Base-by-base conservation (phyloP, 2,797 vertebrate genomes). In the Chiloscyllium punctatum region DNA sequence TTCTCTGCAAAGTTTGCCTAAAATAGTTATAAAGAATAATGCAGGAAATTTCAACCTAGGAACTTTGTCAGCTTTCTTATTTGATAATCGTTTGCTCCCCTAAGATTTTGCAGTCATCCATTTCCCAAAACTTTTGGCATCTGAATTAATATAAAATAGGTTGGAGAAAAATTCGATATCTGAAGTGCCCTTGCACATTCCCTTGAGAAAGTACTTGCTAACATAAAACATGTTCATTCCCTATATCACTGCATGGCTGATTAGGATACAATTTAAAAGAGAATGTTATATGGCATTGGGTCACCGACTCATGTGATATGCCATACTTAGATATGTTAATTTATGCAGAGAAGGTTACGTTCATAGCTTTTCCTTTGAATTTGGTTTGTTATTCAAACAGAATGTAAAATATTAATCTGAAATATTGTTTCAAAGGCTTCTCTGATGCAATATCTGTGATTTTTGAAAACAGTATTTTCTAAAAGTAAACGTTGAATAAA, bases 331-430 rank as follows among this genome's bases (percentile, higher is more conserved):
- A 96, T 96, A 96, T 95, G 96, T 96, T 96, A 97, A 97, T 96
- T 71, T 94, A 97, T 96, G 95, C 91, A 97, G 97, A 96, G 95
- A 87, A 96, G 95, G 96, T 96, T 96, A 96, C 96, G 94, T 97
- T 96, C 92, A 82, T 94, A 74, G 94, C 90, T 96, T 96, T 96
- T 97, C 95, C 86, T 90, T 97, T 96, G 96, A 96, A 96, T 97
- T 96, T 96, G 95, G 96, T 95, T 95, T 96, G 95, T 96, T 97
- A 96, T 88, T 96, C 92, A 96, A 84, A 96, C 71, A 86, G 96
- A 48, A 97, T 96, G 96, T 96, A 88, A 97, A 97, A 97, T 97
- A 97, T 96, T 96, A 97, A 97, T 96, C 96, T 96, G 91, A 96
- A 97, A 96, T 77, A 95, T 95, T 96, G 96, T 96, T 97, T 96